phyloP scores from a whole-genome alignment of 2,797 vertebrate species.

The Micromesistius poutassou region DNA sequence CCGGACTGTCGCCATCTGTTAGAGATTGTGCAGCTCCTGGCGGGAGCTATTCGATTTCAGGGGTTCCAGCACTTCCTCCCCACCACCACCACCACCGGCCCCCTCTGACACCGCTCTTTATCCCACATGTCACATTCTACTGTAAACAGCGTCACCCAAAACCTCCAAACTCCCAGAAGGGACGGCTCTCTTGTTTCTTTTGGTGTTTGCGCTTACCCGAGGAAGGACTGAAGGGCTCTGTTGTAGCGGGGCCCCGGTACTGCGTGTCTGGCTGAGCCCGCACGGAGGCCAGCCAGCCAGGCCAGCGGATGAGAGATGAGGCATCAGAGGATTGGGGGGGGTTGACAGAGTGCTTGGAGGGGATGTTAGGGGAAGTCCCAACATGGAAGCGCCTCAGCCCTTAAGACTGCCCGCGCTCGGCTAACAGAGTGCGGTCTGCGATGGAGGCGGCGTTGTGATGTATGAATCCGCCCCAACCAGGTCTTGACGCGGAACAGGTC shows the following conservation, averaged over 20 bases:
- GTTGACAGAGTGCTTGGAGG: conserved; percentile 55
- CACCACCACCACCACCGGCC: neutral
- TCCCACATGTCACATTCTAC: conserved; percentile 70
- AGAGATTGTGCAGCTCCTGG: conserved; percentile 65
- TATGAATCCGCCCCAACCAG: conserved; percentile 57
- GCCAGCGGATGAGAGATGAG: conserved; percentile 54
- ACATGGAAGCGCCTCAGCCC: conserved; percentile 51
- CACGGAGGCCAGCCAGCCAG: conserved; percentile 37
- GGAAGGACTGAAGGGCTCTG: conserved; percentile 58
- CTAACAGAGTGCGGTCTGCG: neutral
- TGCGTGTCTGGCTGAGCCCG: conserved; percentile 61
- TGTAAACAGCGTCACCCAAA: conserved; percentile 73
- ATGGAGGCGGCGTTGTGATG: conserved; percentile 51
- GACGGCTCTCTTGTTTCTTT: conserved; percentile 18
- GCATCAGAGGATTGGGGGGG: conserved; percentile 20
- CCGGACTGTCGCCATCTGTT: conserved; percentile 72
- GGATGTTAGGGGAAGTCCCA: conserved; percentile 47
- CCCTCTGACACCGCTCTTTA: conserved; percentile 21
- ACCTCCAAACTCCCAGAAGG: conserved; percentile 62
- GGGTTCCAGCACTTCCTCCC: conserved; percentile 48
- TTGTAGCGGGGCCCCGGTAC: conserved; percentile 21
- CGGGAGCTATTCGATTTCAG: conserved; percentile 66
- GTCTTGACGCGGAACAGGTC: conserved; percentile 16
- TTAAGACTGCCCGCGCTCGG: conserved; percentile 49
- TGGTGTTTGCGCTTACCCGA: conserved; percentile 45